Evolutionary conservation across 2,113 vertebrate species (phyloP), one percentile per base, ranked within the genome.

Genomic region (Tetraodon nigroviridis): DNA sequence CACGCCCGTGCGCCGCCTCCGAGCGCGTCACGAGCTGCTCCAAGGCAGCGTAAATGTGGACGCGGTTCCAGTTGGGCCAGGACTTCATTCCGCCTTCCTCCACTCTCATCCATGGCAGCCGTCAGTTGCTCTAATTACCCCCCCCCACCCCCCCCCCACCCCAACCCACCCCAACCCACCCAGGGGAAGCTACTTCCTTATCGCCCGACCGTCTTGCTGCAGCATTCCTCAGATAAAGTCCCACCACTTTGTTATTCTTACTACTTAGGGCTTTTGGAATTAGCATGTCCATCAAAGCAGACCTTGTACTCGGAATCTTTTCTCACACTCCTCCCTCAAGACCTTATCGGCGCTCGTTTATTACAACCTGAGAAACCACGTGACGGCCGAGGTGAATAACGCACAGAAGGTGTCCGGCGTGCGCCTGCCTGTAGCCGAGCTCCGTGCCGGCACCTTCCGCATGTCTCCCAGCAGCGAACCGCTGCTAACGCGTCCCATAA

Each of bases 401-500:
- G 32, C 1, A 37, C 32, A 37, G 12, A 32, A 37, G 32, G 32
- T 37, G 32, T 12, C 8, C 32, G 32, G 7, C 24, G 24, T 27
- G 3, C 1, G 24, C 3, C 8, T 37, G 32, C 8, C 11, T 4
- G 1, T 32, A 32, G 29, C 29, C 6, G 3, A 6, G 29, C 29
- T 32, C 42, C 42, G 4, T 45, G 16, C 44, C 5, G 15, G 17
- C 44, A 16, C 44, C 44, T n/a, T 45, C 47, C 18, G 8, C 7
- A 3, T 80, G 78, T 76, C 75, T 67, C 72, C 61, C 81, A 72
- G 70, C 84, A 76, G 21, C 58, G 73, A 68, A 49, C 73, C 73
- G 79, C 77, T 67, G 71, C 71, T 71, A 91, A 79, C 86, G 90
- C 92, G 92, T 92, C 92, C 84, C 84, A 88, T 90, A 90, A 90